phyloP scores from a whole-genome alignment of 2,888 invertebrate genomes.

The Mongoloraphidia duomilia region DNA sequence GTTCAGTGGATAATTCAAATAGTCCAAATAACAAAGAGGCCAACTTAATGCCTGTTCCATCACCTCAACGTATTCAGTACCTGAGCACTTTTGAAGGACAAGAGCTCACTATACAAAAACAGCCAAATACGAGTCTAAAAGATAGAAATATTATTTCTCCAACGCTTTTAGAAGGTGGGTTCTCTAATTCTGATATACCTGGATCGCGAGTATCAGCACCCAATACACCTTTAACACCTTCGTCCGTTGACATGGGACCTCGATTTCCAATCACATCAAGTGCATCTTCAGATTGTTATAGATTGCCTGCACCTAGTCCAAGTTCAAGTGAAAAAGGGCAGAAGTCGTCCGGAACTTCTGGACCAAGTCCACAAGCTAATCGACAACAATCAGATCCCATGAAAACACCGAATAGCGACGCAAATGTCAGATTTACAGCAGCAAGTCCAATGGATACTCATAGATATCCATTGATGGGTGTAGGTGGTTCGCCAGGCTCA shows the following conservation, averaged over 20 bases:
- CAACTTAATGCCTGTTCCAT: slow-evolving; percentile 89
- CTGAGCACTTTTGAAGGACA: slow-evolving; percentile 92
- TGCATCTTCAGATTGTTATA: slow-evolving; percentile 26
- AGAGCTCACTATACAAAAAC: slow-evolving; percentile 91
- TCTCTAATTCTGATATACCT: slow-evolving; percentile 1
- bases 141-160: slow-evolving; percentile 61
- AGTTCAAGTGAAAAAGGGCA: slow-evolving; percentile 25
- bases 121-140: slow-evolving; percentile 80
- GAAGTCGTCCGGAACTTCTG: slow-evolving; percentile 15
- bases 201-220: slow-evolving; percentile 30
- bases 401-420: slow-evolving; percentile 4
- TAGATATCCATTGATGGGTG: slow-evolving; percentile 32
- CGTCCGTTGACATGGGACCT: slow-evolving; percentile 31
- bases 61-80: slow-evolving; percentile 92
- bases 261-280: slow-evolving; percentile 28
- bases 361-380: slow-evolving; percentile 11
- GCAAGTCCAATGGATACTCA: slow-evolving; percentile 20
- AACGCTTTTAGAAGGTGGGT: slow-evolving; percentile 41
- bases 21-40: slow-evolving; percentile 51
- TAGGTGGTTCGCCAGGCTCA: slow-evolving; percentile 38
- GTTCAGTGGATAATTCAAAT: slow-evolving; percentile 3
- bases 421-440: slow-evolving; percentile 18
- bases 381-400: neutral
- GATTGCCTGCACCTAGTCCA: slow-evolving; percentile 36
- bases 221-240: slow-evolving; percentile 34